Conservation (phyloP, 2,888 invertebrate genomes). For the Melangyna quadrimaculata region DNA sequence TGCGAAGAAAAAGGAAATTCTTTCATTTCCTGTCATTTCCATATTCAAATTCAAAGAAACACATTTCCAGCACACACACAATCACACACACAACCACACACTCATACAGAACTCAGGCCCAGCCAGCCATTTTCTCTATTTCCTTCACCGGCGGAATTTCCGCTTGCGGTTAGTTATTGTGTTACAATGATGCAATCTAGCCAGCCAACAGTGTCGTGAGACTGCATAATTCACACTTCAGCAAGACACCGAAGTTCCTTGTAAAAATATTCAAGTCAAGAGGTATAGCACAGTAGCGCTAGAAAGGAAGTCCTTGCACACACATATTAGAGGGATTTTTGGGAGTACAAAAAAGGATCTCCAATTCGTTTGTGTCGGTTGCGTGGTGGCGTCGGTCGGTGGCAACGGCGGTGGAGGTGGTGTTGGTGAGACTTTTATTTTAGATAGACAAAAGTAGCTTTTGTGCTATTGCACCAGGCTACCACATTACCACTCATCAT, state of each 20-base stretch:
- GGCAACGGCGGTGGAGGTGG: background rate
- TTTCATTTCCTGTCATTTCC: slow-evolving; percentile 72
- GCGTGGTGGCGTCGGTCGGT: background rate
- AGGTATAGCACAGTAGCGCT: background rate
- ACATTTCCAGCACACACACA: slow-evolving; percentile 42
- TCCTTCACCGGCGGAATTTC: slow-evolving; percentile 61
- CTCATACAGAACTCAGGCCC: background rate
- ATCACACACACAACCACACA: too few relatives aligned
- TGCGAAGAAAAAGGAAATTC: slow-evolving; percentile 55
- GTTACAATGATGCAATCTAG: slow-evolving; percentile 59
- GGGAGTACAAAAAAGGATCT: background rate
- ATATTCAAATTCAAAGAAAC: slow-evolving; percentile 68
- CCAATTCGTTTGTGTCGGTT: background rate
- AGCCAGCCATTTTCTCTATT: slow-evolving; percentile 28
- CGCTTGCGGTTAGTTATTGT: slow-evolving; percentile 68
- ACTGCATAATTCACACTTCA: slow-evolving; percentile 71
- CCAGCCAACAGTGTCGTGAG: slow-evolving; percentile 50
- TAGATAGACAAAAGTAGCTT: slow-evolving; percentile 37
- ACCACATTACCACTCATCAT: background rate
- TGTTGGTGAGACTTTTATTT: slow-evolving; percentile 6
- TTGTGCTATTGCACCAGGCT: background rate
- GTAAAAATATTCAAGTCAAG: slow-evolving; percentile 52
- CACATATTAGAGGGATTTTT: slow-evolving; percentile 12
- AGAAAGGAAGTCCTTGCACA: background rate
- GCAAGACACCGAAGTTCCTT: slow-evolving; percentile 11